Evolutionary conservation across 2,113 vertebrate species (phyloP).

Genomic region (Poicephalus meyeri): DNA sequence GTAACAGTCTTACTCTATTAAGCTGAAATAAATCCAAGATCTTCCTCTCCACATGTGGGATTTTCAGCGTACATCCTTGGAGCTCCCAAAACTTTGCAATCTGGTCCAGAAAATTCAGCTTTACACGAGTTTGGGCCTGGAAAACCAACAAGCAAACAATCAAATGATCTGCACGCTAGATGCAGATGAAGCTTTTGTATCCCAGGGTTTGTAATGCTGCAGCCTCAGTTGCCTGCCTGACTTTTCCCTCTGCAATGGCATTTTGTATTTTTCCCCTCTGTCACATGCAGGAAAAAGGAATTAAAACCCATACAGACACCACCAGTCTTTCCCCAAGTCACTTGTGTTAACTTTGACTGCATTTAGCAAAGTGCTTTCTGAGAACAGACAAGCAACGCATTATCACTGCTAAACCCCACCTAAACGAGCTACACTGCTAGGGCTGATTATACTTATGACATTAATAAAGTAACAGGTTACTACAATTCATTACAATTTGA

Average conservation of each 20-base stretch:
- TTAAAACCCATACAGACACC: background rate
- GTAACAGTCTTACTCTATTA: slow-evolving; percentile 81
- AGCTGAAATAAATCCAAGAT: slow-evolving; percentile 96
- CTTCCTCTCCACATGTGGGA: slow-evolving; percentile 96
- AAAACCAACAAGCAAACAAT: background rate
- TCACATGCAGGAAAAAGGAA: background rate
- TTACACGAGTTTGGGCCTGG: slow-evolving; percentile 96
- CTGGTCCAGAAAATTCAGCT: slow-evolving; percentile 98
- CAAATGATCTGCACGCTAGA: background rate
- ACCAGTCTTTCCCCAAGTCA: background rate
- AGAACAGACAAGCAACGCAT: background rate
- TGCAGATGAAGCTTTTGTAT: background rate
- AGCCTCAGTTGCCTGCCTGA: background rate
- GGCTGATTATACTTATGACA: background rate
- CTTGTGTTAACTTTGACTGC: background rate
- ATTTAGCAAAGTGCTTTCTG: background rate
- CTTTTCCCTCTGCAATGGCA: background rate
- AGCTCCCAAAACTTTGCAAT: slow-evolving; percentile 99
- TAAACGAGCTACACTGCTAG: background rate
- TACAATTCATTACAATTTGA: background rate
- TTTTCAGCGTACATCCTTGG: slow-evolving; percentile 95
- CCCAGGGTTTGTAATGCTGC: background rate
- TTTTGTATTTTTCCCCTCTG: background rate
- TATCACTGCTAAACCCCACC: background rate
- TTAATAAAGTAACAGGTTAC: background rate